Conservation (phyloP, 2,113 vertebrate genomes). For the Ginglymostoma cirratum region DNA sequence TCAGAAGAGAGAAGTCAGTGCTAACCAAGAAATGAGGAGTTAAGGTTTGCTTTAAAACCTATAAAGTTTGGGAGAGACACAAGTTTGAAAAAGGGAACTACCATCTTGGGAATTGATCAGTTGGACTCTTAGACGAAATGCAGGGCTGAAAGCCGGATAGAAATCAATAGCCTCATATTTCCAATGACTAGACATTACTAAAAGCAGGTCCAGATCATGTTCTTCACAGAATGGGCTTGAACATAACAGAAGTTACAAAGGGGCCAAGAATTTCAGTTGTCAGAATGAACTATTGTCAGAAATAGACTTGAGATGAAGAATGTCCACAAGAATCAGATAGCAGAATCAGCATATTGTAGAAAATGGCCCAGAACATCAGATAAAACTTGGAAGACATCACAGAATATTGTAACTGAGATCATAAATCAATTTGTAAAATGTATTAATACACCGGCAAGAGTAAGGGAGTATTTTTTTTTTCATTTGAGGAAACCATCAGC, state of each 20-base stretch:
- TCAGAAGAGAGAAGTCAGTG: background rate
- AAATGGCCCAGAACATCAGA: background rate
- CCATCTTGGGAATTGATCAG: background rate
- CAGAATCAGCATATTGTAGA: background rate
- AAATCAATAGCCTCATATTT: background rate
- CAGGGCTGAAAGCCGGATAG: background rate
- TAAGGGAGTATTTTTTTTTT: background rate
- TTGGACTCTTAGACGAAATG: background rate
- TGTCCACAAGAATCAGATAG: background rate
- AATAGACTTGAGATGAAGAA: background rate
- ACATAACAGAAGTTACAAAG: background rate
- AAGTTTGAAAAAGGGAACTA: background rate
- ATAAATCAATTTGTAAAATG: background rate
- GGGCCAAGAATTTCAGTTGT: background rate
- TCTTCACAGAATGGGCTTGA: background rate
- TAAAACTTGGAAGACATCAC: background rate
- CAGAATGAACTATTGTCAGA: background rate
- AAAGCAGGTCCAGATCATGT: background rate
- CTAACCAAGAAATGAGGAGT: background rate
- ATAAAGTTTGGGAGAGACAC: background rate
- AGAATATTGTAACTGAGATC: background rate
- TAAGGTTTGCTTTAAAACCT: background rate
- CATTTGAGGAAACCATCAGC: background rate
- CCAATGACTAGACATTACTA: background rate
- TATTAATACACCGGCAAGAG: background rate